Evolutionary conservation across 2,113 vertebrate species (phyloP).

Genomic region (Zosterops borbonicus): DNA sequence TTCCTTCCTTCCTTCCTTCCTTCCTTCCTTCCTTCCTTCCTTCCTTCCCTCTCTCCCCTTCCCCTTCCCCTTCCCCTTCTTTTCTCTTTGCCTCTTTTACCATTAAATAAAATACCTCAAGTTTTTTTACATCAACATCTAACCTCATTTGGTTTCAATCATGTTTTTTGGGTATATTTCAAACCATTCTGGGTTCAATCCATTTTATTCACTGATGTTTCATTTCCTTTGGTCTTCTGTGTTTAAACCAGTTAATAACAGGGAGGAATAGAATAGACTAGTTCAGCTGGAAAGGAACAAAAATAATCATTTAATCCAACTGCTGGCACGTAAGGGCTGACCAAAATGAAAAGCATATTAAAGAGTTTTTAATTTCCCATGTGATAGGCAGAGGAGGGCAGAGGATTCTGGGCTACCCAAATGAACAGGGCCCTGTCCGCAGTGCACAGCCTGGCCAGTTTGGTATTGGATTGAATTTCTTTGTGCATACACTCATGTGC

Average conservation of each 20-base stretch:
- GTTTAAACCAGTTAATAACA: not conserved
- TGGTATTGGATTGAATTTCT: not conserved
- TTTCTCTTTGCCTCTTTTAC: not conserved
- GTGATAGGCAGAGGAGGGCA: not conserved
- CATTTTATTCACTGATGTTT: not conserved
- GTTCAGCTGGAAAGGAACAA: not conserved
- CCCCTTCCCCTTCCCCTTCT: not conserved
- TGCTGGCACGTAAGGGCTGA: not conserved
- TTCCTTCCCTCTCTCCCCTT: no score
- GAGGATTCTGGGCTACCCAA: not conserved
- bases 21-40: no score
- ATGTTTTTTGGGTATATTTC: not conserved
- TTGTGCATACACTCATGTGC: not conserved
- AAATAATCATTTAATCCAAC: not conserved
- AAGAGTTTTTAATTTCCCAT: not conserved
- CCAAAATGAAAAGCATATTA: not conserved
- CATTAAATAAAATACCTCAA: not conserved
- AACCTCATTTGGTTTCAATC: not conserved
- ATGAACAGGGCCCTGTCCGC: not conserved
- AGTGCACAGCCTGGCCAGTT: no score
- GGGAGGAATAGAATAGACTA: not conserved
- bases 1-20: no score
- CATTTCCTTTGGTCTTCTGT: not conserved
- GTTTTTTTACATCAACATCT: not conserved
- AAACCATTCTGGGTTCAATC: not conserved